Conservation (phyloP, 2,797 vertebrate genomes). For the Pseudopleuronectes americanus region DNA sequence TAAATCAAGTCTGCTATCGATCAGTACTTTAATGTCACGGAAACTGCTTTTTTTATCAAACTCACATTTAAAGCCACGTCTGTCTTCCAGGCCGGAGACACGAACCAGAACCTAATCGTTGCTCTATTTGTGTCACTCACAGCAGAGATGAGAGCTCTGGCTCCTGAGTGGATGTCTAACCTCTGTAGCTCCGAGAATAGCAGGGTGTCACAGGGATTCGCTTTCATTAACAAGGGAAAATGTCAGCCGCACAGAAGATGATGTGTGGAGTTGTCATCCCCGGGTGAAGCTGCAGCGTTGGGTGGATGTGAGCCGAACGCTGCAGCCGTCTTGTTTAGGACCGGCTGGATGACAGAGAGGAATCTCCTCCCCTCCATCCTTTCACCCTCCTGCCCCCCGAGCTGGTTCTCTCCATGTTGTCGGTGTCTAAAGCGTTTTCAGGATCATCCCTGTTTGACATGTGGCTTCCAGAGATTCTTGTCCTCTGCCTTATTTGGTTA, state of each 20-base stretch:
- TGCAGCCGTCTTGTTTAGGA: constrained; percentile 41
- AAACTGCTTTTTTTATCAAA: constrained; percentile 19
- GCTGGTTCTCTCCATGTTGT: constrained; percentile 24
- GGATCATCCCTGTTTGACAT: constrained; percentile 3
- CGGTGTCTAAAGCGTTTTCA: constrained; percentile 10
- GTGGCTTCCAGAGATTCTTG: background rate
- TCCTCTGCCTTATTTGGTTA: constrained; percentile 3
- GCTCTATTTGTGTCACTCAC: constrained; percentile 38
- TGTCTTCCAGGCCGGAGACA: background rate
- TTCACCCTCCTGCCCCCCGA: constrained; percentile 5
- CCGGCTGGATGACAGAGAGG: constrained; percentile 21
- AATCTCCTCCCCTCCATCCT: constrained; percentile 25
- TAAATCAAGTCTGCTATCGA: constrained; percentile 31
- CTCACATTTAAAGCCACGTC: constrained; percentile 7
- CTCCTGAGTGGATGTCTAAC: constrained; percentile 44
- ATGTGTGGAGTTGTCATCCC: constrained; percentile 55
- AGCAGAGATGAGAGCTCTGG: constrained; percentile 41
- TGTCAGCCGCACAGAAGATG: constrained; percentile 41
- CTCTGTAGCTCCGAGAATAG: constrained; percentile 61
- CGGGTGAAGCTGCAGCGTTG: constrained; percentile 42
- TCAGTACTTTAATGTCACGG: constrained; percentile 23
- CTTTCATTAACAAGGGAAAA: constrained; percentile 49
- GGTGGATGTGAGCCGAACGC: constrained; percentile 29
- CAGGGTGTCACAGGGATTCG: constrained; percentile 50
- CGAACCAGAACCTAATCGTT: constrained; percentile 12